Percentiles rank a stretch among this genome's conserved stretches.
These are phyloP conservation scores for Lasiommata megera DNA, from an alignment of 2,888 invertebrate genomes.

Conservation along the genomic window DNA sequence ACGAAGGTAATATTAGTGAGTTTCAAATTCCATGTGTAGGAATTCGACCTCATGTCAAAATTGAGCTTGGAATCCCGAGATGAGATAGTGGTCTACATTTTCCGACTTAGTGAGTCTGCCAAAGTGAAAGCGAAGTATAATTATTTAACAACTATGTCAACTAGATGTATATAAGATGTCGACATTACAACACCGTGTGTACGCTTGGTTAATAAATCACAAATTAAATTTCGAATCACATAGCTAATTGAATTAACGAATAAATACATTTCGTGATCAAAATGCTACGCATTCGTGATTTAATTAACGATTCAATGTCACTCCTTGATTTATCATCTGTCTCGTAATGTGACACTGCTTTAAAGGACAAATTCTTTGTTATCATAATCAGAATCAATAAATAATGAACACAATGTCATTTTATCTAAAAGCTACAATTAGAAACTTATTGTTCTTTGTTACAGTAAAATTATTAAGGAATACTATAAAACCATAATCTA, in stretches of 20 bases:
- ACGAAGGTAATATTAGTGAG: no score
- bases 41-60: constrained; percentile 1
- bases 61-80: not conserved
- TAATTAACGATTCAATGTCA: constrained; percentile 19
- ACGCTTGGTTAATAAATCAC: not conserved
- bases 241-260: constrained; percentile 8
- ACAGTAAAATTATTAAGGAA: constrained; percentile 52
- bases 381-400: constrained; percentile 58
- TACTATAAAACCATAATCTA: constrained; percentile 51
- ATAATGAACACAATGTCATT: constrained; percentile 57
- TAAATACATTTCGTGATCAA: constrained; percentile 1
- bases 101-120: not conserved
- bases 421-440: constrained; percentile 46
- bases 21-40: not conserved
- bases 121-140: not conserved
- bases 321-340: constrained; percentile 16
- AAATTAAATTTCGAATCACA: constrained; percentile 12
- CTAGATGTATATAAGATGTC: not conserved
- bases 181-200: not conserved
- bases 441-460: constrained; percentile 41
- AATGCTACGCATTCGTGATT: constrained; percentile 9
- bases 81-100: not conserved
- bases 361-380: constrained; percentile 44
- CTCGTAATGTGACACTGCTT: constrained; percentile 37
- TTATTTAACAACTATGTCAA: no score